Percentiles rank a stretch among this genome's conserved stretches.
phyloP scores from a whole-genome alignment of 2,797 vertebrate species.

The Aphelocoma californica region DNA sequence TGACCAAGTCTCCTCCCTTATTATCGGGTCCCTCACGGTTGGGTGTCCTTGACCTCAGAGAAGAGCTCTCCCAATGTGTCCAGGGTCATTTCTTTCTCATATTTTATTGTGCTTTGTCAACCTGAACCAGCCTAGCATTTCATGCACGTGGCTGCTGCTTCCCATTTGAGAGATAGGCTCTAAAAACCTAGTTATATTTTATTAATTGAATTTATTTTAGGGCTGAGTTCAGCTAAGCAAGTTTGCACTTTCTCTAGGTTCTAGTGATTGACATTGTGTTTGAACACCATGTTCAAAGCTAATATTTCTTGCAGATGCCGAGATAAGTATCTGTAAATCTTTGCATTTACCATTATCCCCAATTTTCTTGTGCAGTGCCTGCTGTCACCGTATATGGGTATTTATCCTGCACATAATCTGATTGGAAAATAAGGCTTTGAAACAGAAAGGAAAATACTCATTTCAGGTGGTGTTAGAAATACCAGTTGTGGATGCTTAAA shows the following conservation, averaged over 20 bases:
- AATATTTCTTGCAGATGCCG: constrained; percentile 64
- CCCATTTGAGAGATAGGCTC: background rate
- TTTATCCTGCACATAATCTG: constrained; percentile 64
- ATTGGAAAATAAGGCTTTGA: constrained; percentile 66
- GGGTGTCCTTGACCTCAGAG: background rate
- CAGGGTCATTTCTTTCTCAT: background rate
- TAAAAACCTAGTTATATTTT: background rate
- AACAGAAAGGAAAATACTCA: constrained; percentile 53
- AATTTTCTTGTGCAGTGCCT: constrained; percentile 66
- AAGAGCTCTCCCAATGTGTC: background rate
- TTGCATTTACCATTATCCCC: constrained; percentile 67
- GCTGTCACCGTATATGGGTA: constrained; percentile 53
- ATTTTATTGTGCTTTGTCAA: background rate
- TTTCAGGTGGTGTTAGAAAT: constrained; percentile 61
- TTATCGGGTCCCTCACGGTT: background rate
- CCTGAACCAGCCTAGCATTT: background rate
- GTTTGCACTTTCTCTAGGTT: constrained; percentile 32
- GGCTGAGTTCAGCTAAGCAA: background rate
- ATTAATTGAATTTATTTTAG: constrained; percentile 28
- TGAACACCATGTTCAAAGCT: constrained; percentile 50
- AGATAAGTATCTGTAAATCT: constrained; percentile 70
- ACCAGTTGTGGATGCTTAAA: constrained; percentile 49
- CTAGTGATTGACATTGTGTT: constrained; percentile 36
- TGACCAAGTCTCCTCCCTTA: background rate
- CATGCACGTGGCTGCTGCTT: background rate